Evolutionary conservation across 1,140 invertebrate genomes (phyloP).

Genomic region (Reticulitermes speratus): DNA sequence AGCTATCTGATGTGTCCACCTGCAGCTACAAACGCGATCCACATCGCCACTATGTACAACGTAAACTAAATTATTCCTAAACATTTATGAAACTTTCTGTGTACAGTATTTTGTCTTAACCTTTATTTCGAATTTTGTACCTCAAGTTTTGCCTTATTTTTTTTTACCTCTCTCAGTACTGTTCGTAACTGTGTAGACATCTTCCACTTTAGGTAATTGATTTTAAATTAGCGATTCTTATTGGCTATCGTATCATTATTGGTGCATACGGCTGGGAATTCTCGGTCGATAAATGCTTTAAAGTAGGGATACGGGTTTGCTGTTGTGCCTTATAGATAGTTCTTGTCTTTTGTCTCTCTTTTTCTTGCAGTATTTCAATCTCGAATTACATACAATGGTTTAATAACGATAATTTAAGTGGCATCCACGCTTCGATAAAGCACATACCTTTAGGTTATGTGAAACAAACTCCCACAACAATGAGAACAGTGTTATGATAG

Average conservation of each 20-base stretch:
- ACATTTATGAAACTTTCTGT: not conserved
- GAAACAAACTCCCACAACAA: constrained; percentile 4
- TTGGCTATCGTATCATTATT: not conserved
- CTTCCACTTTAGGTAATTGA: constrained; percentile 12
- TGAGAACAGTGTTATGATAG: not conserved
- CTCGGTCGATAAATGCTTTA: not conserved
- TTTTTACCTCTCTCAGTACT: not conserved
- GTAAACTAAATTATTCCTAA: not conserved
- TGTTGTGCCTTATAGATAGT: not conserved
- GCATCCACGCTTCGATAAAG: constrained; percentile 10
- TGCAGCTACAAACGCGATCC: not conserved
- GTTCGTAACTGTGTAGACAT: not conserved
- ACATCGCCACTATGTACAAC: not conserved
- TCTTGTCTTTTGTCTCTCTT: not conserved
- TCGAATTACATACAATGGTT: constrained; percentile 1
- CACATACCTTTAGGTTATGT: not conserved
- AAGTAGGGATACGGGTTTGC: not conserved
- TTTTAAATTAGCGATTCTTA: constrained; percentile 17
- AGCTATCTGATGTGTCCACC: too few species aligned
- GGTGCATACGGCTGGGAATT: not conserved
- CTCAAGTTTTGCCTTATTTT: not conserved
- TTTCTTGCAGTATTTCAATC: not conserved
- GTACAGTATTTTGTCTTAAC: not conserved
- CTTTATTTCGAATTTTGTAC: not conserved
- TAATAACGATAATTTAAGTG: constrained; percentile 9